These are phyloP conservation scores for Nymphicus hollandicus DNA, from an alignment of 2,113 vertebrate genomes.

Conservation along the genomic window DNA sequence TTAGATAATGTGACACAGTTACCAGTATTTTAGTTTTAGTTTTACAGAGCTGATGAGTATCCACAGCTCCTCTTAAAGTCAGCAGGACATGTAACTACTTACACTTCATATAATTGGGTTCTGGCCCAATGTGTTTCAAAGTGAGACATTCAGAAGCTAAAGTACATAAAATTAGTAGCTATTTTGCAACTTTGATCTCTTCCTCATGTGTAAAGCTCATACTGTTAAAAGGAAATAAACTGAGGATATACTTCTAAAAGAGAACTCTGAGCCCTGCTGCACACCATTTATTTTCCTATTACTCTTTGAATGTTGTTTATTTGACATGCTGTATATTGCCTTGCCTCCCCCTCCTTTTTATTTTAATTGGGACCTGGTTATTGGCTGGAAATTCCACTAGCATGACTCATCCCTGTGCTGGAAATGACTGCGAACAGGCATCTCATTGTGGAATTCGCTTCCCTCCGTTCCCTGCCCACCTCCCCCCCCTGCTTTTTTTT, in stretches of 20 bases:
- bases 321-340: background rate
- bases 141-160: background rate
- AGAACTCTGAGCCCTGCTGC: background rate
- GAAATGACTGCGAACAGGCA: background rate
- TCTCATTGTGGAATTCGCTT: background rate
- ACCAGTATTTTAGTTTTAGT: background rate
- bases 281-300: conserved; percentile 28
- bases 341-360: background rate
- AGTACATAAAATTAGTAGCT: background rate
- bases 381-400: conserved; percentile 27
- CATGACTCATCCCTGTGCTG: background rate
- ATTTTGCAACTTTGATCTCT: background rate
- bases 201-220: background rate
- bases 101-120: background rate
- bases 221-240: background rate
- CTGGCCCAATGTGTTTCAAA: background rate
- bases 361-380: background rate
- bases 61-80: background rate
- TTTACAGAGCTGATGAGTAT: background rate
- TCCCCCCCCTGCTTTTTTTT: background rate
- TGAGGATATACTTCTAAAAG: background rate
- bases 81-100: background rate
- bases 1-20: background rate
- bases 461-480: rapidly evolving
- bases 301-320: background rate